Evolutionary conservation across 30 jellyfish, hydroid and myxozoan species (phyloP).

Genomic region (Pelagia noctiluca): DNA sequence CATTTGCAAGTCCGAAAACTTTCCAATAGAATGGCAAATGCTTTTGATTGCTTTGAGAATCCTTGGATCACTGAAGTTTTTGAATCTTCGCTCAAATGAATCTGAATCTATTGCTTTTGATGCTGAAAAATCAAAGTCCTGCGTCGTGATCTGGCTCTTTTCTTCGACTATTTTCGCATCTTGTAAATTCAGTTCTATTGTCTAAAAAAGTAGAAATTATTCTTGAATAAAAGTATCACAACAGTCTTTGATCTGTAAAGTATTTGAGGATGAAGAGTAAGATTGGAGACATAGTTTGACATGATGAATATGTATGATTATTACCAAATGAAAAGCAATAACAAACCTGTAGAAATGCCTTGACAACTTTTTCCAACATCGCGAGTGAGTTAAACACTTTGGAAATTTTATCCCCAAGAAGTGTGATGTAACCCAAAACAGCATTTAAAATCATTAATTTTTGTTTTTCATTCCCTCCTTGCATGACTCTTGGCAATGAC

Average conservation of each 20-base stretch:
- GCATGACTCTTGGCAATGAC: conserved; percentile 85
- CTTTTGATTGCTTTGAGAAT: conserved; percentile 42
- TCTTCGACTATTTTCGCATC: conserved; percentile 80
- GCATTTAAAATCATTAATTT: conserved; percentile 52
- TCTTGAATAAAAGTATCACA: too few species aligned
- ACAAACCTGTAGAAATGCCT: conserved; percentile 83
- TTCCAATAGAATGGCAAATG: conserved; percentile 64
- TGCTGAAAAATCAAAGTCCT: too few species aligned
- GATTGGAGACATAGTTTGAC: too few species aligned
- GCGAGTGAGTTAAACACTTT: conserved; percentile 57
- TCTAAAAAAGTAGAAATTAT: conserved; percentile 23
- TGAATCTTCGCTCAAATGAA: conserved; percentile 44
- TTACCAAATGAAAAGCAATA: too few species aligned
- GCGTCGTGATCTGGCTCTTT: too few species aligned
- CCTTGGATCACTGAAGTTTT: conserved; percentile 53
- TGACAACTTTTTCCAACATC: conserved; percentile 68
- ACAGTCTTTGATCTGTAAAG: too few species aligned
- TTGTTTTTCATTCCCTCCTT: conserved; percentile 69
- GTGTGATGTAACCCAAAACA: conserved; percentile 74
- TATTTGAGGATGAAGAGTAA: too few species aligned
- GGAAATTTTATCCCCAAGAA: conserved; percentile 64
- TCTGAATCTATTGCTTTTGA: too few species aligned
- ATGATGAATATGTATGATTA: too few species aligned
- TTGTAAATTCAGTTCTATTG: conserved; percentile 71
- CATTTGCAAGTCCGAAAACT: conserved; percentile 59